Evolutionary conservation across 2,797 vertebrate species (phyloP).

Genomic region (Mormyrus proboscirostris): DNA sequence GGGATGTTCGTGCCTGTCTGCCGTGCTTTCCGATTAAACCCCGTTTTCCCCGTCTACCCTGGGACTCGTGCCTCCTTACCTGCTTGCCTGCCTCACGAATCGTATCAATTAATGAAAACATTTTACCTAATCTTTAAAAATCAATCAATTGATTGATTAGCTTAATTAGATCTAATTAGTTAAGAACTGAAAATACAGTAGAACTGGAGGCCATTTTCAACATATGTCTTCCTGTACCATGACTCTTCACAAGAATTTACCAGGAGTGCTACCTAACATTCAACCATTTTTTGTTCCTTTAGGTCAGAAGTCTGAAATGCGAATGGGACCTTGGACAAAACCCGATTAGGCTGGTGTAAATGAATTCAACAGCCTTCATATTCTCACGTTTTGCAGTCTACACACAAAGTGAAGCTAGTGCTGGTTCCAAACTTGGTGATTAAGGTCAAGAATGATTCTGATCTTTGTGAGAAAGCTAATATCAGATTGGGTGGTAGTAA

Average conservation of each 20-base stretch:
- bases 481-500: constrained; percentile 53
- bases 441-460: neutral
- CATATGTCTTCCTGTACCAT: neutral
- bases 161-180: neutral
- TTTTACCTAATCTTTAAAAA: neutral
- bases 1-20: too few relatives aligned
- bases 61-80: too few relatives aligned
- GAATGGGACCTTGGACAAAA: neutral
- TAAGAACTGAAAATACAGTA: neutral
- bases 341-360: neutral
- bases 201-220: neutral
- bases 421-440: neutral
- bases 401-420: neutral
- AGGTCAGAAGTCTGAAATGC: neutral
- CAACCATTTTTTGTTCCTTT: neutral
- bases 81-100: too few relatives aligned
- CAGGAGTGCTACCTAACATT: neutral
- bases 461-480: constrained; percentile 37
- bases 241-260: neutral
- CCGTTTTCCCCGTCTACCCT: too few relatives aligned
- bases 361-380: neutral
- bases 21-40: too few relatives aligned
- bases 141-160: neutral
- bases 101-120: neutral
- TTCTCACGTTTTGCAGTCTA: neutral